Conservation (phyloP, 2,113 vertebrate genomes). For the Dromaius novaehollandiae region DNA sequence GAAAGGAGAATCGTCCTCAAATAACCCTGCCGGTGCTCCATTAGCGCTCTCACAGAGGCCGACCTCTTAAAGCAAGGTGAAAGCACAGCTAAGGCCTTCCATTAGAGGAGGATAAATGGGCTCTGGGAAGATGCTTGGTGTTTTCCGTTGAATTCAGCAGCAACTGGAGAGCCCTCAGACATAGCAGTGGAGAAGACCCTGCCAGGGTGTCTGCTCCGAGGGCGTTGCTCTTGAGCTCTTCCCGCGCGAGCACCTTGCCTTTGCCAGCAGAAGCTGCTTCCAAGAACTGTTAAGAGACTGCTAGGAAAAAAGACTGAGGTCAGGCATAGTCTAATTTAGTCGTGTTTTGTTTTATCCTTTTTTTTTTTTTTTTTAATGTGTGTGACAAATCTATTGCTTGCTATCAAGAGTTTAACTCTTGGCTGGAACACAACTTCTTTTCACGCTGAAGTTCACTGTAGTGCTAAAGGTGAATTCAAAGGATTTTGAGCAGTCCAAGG, state of each 20-base stretch:
- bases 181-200: neutral
- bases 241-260: neutral
- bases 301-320: neutral
- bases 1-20: neutral
- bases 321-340: neutral
- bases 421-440: neutral
- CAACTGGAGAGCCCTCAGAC: neutral
- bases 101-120: rapidly evolving
- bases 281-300: rapidly evolving
- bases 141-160: neutral
- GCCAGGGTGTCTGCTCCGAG: neutral
- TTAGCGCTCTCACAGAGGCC: rapidly evolving
- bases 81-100: neutral
- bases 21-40: rapidly evolving
- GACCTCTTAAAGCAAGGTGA: neutral
- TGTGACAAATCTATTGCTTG: neutral
- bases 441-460: neutral
- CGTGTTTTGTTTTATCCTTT: rapidly evolving
- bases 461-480: neutral
- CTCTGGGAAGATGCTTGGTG: rapidly evolving
- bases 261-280: neutral
- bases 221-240: neutral
- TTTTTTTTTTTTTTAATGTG: neutral
- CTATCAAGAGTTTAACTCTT: neutral
- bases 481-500: neutral